Evolutionary conservation across 2,797 vertebrate genomes (phyloP), one percentile per base, ranked within the genome.

Genomic region (Hyperoplus lanceolatus): DNA sequence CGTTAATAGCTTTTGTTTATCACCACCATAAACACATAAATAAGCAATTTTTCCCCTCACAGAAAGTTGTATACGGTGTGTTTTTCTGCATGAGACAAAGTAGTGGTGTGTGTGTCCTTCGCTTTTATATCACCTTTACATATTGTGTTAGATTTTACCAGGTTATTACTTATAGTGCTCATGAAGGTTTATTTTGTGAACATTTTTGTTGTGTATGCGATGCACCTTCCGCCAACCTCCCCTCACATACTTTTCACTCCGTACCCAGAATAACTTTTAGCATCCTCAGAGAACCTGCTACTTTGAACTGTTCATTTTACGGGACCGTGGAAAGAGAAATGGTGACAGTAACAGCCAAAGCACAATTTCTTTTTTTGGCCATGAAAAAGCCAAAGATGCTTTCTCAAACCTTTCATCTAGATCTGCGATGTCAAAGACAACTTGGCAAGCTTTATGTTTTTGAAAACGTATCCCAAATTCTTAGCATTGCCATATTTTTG

Each of bases 1-100:
- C 68, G 42, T 72, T 80, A 63, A 82, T 79, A 88, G 53, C 55
- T 45, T 67, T 77, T 79, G 73, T 84, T 90, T 79, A 75, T 85
- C 54, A 65, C 50, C 63, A 50, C 13, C 55, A 7, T 55, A 53
- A 43, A 54, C 41, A 62, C 59, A 56, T 57, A 38, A 46, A 59
- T 59, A 55, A 62, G 51, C 42, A 45, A 8, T 60, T 70, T 48
- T 53, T 38, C 18, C 13, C 67, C 49, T 55, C 14, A 38, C 8
- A 36, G 6, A 42, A 59, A 58, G 6, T 9, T 59, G 38, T 74
- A 14, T 41, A 46, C 5, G 1, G 18, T 58, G 18, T 14, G 4
- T 43, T 68, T 54, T 48, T 46, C 45, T 61, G 41, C 16, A 55
- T 15, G 14, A 14, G 16, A 6, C 39, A 6, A 59, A 65, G 8